Evolutionary conservation across 2,797 vertebrate genomes (phyloP).

Genomic region (Holocentrus rufus): DNA sequence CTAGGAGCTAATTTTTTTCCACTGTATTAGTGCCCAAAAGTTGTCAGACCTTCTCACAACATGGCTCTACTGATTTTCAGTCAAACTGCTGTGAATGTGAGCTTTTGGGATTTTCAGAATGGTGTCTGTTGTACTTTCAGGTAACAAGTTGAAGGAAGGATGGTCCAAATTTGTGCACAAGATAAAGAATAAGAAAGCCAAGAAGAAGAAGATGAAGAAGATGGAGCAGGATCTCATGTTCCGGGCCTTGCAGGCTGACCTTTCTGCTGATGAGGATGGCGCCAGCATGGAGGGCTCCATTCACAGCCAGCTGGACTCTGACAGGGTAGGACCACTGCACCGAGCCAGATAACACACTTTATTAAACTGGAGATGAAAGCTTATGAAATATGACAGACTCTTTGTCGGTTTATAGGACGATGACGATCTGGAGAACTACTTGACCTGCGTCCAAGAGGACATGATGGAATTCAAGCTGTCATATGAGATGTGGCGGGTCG

Average conservation of each 20-base stretch:
- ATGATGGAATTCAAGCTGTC: constrained; percentile 84
- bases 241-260: constrained; percentile 35
- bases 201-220: constrained; percentile 76
- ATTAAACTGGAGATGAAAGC: constrained; percentile 14
- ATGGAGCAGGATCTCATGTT: constrained; percentile 53
- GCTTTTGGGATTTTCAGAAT: not conserved
- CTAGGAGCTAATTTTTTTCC: not conserved
- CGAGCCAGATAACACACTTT: not conserved
- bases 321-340: constrained; percentile 66
- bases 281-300: constrained; percentile 68
- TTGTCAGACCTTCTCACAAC: not conserved
- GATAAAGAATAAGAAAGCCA: constrained; percentile 74
- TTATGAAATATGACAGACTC: constrained; percentile 46
- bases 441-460: constrained; percentile 74
- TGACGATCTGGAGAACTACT: constrained; percentile 72
- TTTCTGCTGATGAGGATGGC: constrained; percentile 39
- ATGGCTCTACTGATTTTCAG: not conserved
- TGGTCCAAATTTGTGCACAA: constrained; percentile 74
- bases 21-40: not conserved
- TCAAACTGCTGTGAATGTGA: not conserved
- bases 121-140: constrained; percentile 51
- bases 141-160: constrained; percentile 74
- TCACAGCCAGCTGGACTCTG: constrained; percentile 65
- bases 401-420: constrained; percentile 69
- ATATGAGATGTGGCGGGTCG: constrained; percentile 83